A percentile compares a stretch with the other conserved stretches of the same genome.
Evolutionary conservation across 2,888 invertebrate species (phyloP).

Genomic region (Rhingia campestris): DNA sequence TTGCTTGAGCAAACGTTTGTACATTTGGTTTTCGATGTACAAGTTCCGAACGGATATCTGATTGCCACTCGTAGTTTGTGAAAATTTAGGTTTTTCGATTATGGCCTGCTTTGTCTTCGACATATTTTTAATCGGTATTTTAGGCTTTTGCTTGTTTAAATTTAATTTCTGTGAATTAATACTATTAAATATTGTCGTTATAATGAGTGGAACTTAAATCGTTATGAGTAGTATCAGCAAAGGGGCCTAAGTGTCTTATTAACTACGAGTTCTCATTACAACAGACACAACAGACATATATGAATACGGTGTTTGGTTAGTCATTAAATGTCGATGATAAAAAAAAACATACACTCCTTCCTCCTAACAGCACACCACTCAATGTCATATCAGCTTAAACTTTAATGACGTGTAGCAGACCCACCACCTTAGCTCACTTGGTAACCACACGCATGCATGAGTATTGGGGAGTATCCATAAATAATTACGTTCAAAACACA

Average conservation of each 20-base stretch:
- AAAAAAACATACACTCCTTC: background rate
- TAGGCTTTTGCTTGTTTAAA: too few relatives aligned
- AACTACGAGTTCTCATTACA: background rate
- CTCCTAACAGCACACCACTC: background rate
- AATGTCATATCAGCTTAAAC: conserved; percentile 3
- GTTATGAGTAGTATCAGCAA: background rate
- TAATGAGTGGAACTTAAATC: too few relatives aligned
- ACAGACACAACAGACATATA: background rate
- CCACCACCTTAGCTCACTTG: background rate
- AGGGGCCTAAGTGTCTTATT: background rate
- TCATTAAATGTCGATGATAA: conserved; percentile 19
- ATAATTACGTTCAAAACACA: background rate
- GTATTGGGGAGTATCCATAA: background rate
- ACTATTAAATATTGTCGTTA: too few relatives aligned
- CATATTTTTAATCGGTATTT: too few relatives aligned
- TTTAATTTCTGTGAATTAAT: too few relatives aligned
- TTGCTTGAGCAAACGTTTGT: too few relatives aligned
- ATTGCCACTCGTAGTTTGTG: too few relatives aligned
- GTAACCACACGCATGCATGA: background rate
- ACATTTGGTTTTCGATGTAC: too few relatives aligned
- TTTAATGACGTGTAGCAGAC: conserved; percentile 12
- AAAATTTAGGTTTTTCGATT: too few relatives aligned
- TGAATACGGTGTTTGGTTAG: background rate
- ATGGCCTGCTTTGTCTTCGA: too few relatives aligned
- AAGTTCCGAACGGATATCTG: too few relatives aligned